Evolutionary conservation across 2,888 invertebrate species (phyloP).

Genomic region (Xanthorhoe designata): DNA sequence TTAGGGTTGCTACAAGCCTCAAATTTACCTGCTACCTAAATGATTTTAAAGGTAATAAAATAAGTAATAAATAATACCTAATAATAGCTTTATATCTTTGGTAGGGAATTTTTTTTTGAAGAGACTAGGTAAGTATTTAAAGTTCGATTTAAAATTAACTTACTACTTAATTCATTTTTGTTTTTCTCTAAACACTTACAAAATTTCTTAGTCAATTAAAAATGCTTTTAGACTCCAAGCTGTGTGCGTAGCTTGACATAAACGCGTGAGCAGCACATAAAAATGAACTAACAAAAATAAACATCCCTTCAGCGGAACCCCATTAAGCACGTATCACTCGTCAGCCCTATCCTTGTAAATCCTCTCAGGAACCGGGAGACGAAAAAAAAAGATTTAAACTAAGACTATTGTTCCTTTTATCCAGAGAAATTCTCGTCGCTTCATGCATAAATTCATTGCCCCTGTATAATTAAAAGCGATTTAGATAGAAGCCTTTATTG

Average conservation of each 20-base stretch:
- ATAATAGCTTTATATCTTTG: no score
- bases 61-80: no score
- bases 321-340: constrained; percentile 39
- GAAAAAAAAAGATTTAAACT: constrained; percentile 71
- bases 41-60: no score
- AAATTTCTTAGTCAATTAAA: background rate
- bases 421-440: constrained; percentile 71
- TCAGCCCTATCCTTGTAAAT: constrained; percentile 64
- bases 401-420: constrained; percentile 83
- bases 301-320: constrained; percentile 26
- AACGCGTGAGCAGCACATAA: constrained; percentile 27
- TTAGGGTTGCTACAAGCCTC: constrained; percentile 32
- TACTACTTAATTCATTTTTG: background rate
- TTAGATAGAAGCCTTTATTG: constrained; percentile 49
- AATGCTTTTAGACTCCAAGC: constrained; percentile 7
- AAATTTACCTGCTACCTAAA: no score
- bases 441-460: constrained; percentile 84
- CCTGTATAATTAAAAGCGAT: constrained; percentile 74
- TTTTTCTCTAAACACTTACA: background rate
- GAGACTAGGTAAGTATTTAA: no score
- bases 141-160: no score
- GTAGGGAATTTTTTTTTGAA: no score
- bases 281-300: constrained; percentile 34
- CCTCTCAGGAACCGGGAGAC: constrained; percentile 65
- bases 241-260: constrained; percentile 23